Conservation (phyloP, 2,888 invertebrate genomes). For the Temnothorax ravouxi region DNA sequence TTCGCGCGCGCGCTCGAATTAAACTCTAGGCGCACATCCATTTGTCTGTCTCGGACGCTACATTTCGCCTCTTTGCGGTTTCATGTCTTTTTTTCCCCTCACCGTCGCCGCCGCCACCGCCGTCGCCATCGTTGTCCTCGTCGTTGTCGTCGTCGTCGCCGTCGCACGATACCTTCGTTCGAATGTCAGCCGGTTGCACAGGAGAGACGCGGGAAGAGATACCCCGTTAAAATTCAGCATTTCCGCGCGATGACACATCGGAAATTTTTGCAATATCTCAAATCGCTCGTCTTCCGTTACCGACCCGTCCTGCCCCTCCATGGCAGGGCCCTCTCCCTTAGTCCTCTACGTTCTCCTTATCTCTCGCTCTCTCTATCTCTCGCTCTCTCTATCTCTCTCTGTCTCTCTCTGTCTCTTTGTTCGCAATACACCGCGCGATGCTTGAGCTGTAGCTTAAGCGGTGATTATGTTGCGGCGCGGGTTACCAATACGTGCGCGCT, state of each 20-base stretch:
- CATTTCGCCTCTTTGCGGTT: constrained; percentile 40
- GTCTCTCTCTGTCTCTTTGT: neutral
- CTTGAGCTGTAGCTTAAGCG: neutral
- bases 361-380: neutral
- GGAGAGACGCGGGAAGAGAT: constrained; percentile 32
- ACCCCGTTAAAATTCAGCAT: constrained; percentile 50
- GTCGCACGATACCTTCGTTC: constrained; percentile 11
- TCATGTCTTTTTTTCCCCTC: neutral
- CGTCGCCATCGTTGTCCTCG: neutral
- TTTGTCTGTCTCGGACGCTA: constrained; percentile 27
- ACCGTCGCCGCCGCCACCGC: neutral
- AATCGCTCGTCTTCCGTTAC: constrained; percentile 40
- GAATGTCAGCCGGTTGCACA: constrained; percentile 40
- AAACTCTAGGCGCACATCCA: constrained; percentile 3
- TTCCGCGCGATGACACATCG: constrained; percentile 55
- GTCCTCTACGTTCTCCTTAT: neutral
- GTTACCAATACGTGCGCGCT: constrained; percentile 17
- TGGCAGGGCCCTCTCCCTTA: constrained; percentile 27
- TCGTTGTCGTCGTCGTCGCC: constrained; percentile 4
- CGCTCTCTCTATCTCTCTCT: neutral
- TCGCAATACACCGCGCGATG: constrained; percentile 8
- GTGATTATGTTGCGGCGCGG: neutral
- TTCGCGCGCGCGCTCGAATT: neutral
- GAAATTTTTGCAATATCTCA: constrained; percentile 56
- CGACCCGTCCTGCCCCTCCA: neutral